Percentiles rank a stretch among this genome's conserved stretches.
phyloP scores from a whole-genome alignment of 2,113 vertebrate species.

The Cathartes aura region DNA sequence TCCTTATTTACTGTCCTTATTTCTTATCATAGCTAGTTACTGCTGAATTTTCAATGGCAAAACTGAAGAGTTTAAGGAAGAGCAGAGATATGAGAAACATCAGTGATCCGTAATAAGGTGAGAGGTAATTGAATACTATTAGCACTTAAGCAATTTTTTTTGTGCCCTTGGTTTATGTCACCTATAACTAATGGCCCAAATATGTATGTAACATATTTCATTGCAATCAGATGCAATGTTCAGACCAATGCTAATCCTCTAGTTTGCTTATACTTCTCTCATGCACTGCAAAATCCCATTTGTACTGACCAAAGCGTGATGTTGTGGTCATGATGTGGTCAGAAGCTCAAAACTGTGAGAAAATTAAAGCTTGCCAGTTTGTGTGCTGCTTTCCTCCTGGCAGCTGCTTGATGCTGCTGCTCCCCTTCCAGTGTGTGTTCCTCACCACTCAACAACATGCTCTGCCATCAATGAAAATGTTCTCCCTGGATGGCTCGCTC shows the following conservation, averaged over 20 bases:
- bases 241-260: neutral
- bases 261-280: neutral
- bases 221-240: neutral
- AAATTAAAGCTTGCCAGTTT: neutral
- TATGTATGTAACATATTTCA: neutral
- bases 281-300: neutral
- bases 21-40: neutral
- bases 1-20: neutral
- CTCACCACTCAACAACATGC: neutral
- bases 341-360: neutral
- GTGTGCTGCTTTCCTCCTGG: neutral
- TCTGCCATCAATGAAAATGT: neutral
- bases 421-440: neutral
- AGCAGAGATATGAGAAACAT: neutral
- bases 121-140: neutral
- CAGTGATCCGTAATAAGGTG: neutral
- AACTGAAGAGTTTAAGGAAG: neutral
- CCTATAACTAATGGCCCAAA: neutral
- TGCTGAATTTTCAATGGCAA: neutral
- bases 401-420: neutral
- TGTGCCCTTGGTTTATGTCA: neutral
- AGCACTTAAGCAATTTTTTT: neutral
- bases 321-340: too few species aligned
- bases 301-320: too few species aligned
- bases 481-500: fast-evolving